phyloP scores from a whole-genome alignment of 2,797 vertebrate genomes.

The Oophaga sylvatica region DNA sequence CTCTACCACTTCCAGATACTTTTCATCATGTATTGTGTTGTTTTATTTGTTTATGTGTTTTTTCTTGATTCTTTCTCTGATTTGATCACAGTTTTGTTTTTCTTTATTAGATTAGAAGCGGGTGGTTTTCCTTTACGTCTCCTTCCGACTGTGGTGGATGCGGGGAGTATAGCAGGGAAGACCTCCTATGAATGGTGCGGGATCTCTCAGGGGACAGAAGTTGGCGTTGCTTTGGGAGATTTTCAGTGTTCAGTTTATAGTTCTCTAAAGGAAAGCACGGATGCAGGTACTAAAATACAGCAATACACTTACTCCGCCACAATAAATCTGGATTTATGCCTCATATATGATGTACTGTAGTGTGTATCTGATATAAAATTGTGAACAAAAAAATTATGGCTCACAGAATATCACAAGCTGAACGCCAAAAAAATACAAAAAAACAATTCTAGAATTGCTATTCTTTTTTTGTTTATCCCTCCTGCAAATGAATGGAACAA shows the following conservation, averaged over 20 bases:
- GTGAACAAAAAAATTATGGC: no score
- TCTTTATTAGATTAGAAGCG: conserved; percentile 78
- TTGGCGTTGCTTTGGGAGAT: conserved; percentile 90
- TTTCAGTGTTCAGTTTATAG: conserved; percentile 95
- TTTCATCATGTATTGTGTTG: neutral
- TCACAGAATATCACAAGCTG: no score
- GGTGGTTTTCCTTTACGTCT: conserved; percentile 85
- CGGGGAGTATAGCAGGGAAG: conserved; percentile 81
- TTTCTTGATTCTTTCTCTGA: neutral
- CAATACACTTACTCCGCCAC: neutral
- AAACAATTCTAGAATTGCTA: no score
- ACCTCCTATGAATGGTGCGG: conserved; percentile 83
- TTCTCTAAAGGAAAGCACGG: conserved; percentile 81
- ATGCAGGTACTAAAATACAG: conserved; percentile 82
- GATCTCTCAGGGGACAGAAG: conserved; percentile 81
- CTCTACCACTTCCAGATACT: no score
- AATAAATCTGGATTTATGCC: neutral
- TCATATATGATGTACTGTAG: neutral
- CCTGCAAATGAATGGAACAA: no score
- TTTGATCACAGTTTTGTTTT: neutral
- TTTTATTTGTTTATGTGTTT: neutral
- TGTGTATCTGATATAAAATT: neutral
- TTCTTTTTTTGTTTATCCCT: no score
- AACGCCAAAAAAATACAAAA: no score
- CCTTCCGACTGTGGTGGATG: conserved; percentile 82